Base-by-base conservation (phyloP, 2,888 invertebrate genomes). In the Osmoderma eremita region DNA sequence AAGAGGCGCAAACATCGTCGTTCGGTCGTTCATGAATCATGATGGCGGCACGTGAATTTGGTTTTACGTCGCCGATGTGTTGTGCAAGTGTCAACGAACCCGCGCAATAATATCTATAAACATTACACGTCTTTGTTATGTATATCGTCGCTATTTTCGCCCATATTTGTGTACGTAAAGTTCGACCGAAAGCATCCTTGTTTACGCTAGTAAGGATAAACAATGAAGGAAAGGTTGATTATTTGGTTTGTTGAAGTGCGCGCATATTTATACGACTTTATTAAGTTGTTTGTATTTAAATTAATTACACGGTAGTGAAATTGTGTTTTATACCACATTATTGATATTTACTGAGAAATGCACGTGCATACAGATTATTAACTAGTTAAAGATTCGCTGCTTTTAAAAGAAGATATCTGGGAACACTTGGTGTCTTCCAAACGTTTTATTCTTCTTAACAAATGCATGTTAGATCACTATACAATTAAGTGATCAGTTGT, bases 91-190 rank as follows among this genome's bases (percentile, higher is more conserved):
- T 61, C 58, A 61, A 61, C 58, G 58, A 61, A 61, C 58, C 45
- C 58, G 45, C 42, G 58, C 58, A 61, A 61, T 61, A 61, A 61
- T 61, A 30, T 30, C 30, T 45, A 61, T 22, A 61, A 61, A 61
- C 58, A 61, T 61, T 61, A 61, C 45, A 41, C 58, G 58, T 61
- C 58, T 61, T 61, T 61, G 58, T 61, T 61, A 61, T 61, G 58
- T 61, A 61, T 61, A 61, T 61, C 58, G 45, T 61, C 58, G 58
- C 58, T 61, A 61, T 61, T 61, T 61, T 61, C 45, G 58, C 58
- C 45, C 22, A 58, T 58, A 45, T 61, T 30, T 61, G 45, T 61
- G 45, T 61, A 45, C 53, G 17, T 38, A 38, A 8, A 38, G 17
- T 15, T 15, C 8, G 18, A 53, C 36, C 53, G 53, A 24, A 48